A percentile compares a stretch with the other conserved stretches of the same genome.
Evolutionary conservation across 2,113 vertebrate species (phyloP).

Genomic region (Gymnorhina tibicen): DNA sequence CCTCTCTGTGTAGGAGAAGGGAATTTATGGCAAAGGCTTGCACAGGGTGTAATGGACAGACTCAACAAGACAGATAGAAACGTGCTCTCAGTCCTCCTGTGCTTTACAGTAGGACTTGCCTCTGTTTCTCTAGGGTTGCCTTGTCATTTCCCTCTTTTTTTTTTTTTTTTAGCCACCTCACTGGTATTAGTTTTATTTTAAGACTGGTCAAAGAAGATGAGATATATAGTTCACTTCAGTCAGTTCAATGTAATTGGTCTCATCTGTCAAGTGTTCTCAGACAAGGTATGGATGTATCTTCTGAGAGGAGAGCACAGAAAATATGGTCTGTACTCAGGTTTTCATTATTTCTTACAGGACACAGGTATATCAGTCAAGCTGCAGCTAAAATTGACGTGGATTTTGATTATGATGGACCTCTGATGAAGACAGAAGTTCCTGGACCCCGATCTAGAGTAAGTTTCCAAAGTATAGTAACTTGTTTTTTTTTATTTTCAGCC

Average conservation of each 20-base stretch:
- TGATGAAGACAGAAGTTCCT: slow-evolving; percentile 95
- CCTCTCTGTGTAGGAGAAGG: neutral
- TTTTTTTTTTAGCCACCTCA: neutral
- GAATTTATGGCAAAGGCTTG: neutral
- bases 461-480: neutral
- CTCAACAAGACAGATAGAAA: neutral
- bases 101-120: neutral
- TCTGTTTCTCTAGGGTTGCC: neutral
- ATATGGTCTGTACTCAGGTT: neutral
- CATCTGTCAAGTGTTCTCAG: neutral
- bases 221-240: neutral
- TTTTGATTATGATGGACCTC: slow-evolving; percentile 90
- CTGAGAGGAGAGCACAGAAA: neutral
- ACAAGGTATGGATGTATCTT: neutral
- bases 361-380: slow-evolving; percentile 85
- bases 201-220: neutral
- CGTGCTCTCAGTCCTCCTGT: neutral
- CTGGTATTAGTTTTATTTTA: neutral
- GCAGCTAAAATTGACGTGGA: slow-evolving; percentile 87
- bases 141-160: neutral
- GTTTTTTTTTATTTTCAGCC: neutral
- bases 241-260: neutral
- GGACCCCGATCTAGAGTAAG: slow-evolving; percentile 89
- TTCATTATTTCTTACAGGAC: slow-evolving; percentile 70
- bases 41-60: neutral